Evolutionary conservation across 2,888 invertebrate species (phyloP), one percentile per base, ranked within the genome.

Genomic region (Axea sp.): DNA sequence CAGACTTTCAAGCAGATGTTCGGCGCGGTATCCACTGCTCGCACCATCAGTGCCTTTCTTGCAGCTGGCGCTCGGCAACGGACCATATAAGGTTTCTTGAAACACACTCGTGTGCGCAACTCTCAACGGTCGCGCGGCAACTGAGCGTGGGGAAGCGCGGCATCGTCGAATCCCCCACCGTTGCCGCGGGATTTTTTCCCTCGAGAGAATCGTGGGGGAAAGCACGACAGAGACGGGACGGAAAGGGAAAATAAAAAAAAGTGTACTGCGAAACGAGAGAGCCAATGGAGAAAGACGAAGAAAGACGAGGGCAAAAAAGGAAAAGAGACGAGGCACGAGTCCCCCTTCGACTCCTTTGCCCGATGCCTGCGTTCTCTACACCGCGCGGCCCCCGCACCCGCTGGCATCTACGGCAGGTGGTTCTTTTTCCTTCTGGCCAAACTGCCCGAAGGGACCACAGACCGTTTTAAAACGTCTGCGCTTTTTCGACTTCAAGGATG

Each of bases 71-170:
- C 11, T 33, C 43, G 39, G 41, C 11, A 24, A 33, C 43, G 24
- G 9, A 62, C 31, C 59, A 24, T 30, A 37, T 12, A 37, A 17
- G 19, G 12, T 14, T 3, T 2, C 31, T 15, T 24, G 15, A 26
- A 35, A 31, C 64, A 11, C 47, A 68, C 62, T 77, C 64, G 72
- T 76, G 57, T 77, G 79, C 81, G 80, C 81, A 79, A 82, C 81
- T 80, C 77, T 83, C 86, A 82, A 86, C 86, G 85, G 86, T 85
- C 86, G 87, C 87, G 84, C 87, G 83, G 82, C 83, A 86, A 87
- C 87, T 87, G 87, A 87, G 82, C 84, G 82, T 81, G 79, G 80
- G 81, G 81, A 83, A 83, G 84, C 84, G 82, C 79, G 77, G 80
- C 82, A 75, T 80, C 81, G 74, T 75, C 78, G 65, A 80, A 78